Conservation (phyloP, 2,797 vertebrate species). For the Cygnus olor region DNA sequence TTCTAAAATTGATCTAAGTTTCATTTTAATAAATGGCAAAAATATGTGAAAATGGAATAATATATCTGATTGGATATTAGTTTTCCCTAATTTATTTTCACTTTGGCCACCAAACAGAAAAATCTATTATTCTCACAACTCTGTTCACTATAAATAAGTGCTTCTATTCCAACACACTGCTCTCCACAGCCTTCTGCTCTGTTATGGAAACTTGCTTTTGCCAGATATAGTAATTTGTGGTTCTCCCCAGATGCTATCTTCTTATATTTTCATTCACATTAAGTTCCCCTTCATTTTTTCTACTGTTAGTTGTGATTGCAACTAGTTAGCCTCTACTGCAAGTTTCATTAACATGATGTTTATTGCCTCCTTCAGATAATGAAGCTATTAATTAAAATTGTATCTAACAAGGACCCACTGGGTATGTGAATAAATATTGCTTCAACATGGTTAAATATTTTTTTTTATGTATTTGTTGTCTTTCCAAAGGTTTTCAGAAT, state of each 20-base stretch:
- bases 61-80: slow-evolving; percentile 4
- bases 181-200: neutral
- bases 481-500: neutral
- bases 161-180: neutral
- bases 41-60: slow-evolving; percentile 3
- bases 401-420: neutral
- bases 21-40: slow-evolving; percentile 40
- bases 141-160: neutral
- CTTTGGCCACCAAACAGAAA: slow-evolving; percentile 27
- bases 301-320: neutral
- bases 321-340: slow-evolving; percentile 13
- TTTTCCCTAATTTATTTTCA: slow-evolving; percentile 46
- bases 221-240: neutral
- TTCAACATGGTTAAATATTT: neutral
- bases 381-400: slow-evolving; percentile 37
- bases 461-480: neutral
- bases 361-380: slow-evolving; percentile 43
- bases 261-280: neutral
- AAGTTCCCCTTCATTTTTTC: slow-evolving; percentile 20
- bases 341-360: slow-evolving; percentile 30
- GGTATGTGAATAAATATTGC: slow-evolving; percentile 3
- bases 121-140: slow-evolving; percentile 48
- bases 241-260: neutral
- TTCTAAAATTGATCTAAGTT: slow-evolving; percentile 45
- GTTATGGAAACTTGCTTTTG: neutral